These are phyloP conservation scores for Lepisosteus oculatus DNA, from an alignment of 2,113 vertebrate species.

Conservation along the genomic window DNA sequence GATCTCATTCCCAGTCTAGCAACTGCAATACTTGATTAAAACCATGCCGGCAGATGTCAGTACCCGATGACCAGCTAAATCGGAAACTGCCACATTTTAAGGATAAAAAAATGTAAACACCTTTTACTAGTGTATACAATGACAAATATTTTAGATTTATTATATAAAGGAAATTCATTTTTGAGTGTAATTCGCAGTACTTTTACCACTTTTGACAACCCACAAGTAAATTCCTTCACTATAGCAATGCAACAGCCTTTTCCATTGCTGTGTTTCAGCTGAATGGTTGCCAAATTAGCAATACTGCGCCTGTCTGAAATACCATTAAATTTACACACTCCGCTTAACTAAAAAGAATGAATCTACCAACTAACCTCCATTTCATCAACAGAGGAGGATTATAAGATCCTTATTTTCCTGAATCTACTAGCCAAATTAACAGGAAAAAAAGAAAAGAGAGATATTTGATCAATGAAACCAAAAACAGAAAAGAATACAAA, in stretches of 20 bases:
- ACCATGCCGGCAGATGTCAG: too few species aligned
- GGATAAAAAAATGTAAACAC: too few species aligned
- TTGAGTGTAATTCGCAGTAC: not conserved
- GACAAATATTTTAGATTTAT: too few species aligned
- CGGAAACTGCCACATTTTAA: too few species aligned
- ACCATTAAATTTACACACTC: not conserved
- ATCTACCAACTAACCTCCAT: slow-evolving; percentile 1
- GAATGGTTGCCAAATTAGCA: slow-evolving; percentile 11
- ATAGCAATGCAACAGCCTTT: slow-evolving; percentile 10
- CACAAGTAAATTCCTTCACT: slow-evolving; percentile 17
- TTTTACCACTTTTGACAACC: slow-evolving; percentile 8
- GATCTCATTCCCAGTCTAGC: too few species aligned
- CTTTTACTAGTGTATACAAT: too few species aligned
- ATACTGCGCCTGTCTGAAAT: not conserved
- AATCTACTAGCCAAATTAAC: slow-evolving; percentile 9
- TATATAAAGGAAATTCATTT: too few species aligned
- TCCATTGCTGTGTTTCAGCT: slow-evolving; percentile 4
- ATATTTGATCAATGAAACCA: not conserved
- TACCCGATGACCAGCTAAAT: too few species aligned
- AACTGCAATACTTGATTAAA: too few species aligned
- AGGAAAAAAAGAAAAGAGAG: not conserved
- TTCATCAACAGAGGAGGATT: not conserved
- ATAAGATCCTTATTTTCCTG: slow-evolving; percentile 3
- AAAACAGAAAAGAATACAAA: not conserved
- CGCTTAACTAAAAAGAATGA: slow-evolving; percentile 15